Evolutionary conservation across 2,113 vertebrate genomes (phyloP).

Genomic region (Misgurnus anguillicaudatus): DNA sequence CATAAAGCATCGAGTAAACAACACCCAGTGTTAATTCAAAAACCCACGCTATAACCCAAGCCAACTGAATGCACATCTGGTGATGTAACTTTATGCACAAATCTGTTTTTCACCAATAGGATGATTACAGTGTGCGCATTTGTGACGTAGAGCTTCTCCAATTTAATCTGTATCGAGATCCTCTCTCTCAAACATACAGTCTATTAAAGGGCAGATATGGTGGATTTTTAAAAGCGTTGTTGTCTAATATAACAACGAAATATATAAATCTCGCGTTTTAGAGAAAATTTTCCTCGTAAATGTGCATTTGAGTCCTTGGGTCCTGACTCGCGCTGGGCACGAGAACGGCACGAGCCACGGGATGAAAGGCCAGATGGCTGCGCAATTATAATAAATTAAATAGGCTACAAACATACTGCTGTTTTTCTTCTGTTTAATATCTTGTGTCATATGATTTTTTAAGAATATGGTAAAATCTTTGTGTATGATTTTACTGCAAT

Average conservation of each 20-base stretch:
- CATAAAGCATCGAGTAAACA: slow-evolving; percentile 51
- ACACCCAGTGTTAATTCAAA: slow-evolving; percentile 63
- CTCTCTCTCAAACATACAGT: not conserved
- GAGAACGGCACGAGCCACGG: slow-evolving; percentile 79
- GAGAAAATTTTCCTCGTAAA: slow-evolving; percentile 55
- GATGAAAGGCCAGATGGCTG: slow-evolving; percentile 77
- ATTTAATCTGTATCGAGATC: not conserved
- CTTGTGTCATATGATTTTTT: too few relatives aligned
- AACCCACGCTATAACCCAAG: slow-evolving; percentile 78
- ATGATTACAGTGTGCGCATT: slow-evolving; percentile 12
- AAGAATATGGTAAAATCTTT: too few relatives aligned
- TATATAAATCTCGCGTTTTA: slow-evolving; percentile 55
- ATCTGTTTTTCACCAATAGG: slow-evolving; percentile 50
- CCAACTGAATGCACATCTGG: slow-evolving; percentile 70
- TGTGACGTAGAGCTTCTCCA: slow-evolving; percentile 57
- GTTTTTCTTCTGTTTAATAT: not conserved
- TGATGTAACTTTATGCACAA: slow-evolving; percentile 60
- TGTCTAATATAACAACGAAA: too few relatives aligned
- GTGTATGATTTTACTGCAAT: too few relatives aligned
- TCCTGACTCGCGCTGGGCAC: slow-evolving; percentile 63
- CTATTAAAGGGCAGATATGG: not conserved
- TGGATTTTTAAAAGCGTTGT: not conserved
- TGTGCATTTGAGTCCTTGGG: slow-evolving; percentile 19
- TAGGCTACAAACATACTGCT: slow-evolving; percentile 30
- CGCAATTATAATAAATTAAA: slow-evolving; percentile 62